Evolutionary conservation across 2,113 vertebrate genomes (phyloP), one percentile per base, ranked within the genome.

Genomic region (Heloderma charlesbogerti): DNA sequence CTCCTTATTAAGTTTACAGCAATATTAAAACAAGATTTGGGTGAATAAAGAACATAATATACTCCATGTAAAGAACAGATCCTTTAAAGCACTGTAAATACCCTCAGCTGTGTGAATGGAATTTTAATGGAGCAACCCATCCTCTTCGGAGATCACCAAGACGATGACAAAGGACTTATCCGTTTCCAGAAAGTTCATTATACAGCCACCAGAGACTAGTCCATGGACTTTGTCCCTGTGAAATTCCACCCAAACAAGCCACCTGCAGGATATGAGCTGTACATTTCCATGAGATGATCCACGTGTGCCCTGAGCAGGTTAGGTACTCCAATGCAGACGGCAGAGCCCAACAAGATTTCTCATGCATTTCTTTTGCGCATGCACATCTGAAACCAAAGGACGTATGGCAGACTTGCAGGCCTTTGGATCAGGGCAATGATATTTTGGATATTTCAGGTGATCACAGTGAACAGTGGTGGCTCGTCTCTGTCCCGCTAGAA

Each of bases 11-110:
- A 93, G 94, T 96, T 95, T 94, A 96, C 93, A 95, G 96, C 93
- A 96, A 96, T 97, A 97, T 97, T 97, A 95, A 96, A 96, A 97
- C 95, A 97, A 96, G 95, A 95, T 96, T 96, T 96, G 93, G 88
- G 92, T 94, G 95, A 96, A 96, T 96, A 96, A 95, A 96, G 96
- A 86, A 96, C 92, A 95, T 92, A 96, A 96, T 95, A 95, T 93
- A 87, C 92, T 96, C 91, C 92, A 94, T 94, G 88, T n/a, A 92
- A 93, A 94, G 96, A 91, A 89, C 0, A 77, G 87, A 91, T 93
- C 95, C 95, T 96, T 95, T 77, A 93, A 90, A 95, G 91, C 92
- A 91, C 94, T 94, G 72, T 94, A 95, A 95, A 96, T 86, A 94
- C 91, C 93, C 90, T 93, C 37, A 89, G 60, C 91, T 93, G 94